These are phyloP conservation scores for Struthio camelus DNA, from an alignment of 2,113 vertebrate genomes.

Conservation along the genomic window DNA sequence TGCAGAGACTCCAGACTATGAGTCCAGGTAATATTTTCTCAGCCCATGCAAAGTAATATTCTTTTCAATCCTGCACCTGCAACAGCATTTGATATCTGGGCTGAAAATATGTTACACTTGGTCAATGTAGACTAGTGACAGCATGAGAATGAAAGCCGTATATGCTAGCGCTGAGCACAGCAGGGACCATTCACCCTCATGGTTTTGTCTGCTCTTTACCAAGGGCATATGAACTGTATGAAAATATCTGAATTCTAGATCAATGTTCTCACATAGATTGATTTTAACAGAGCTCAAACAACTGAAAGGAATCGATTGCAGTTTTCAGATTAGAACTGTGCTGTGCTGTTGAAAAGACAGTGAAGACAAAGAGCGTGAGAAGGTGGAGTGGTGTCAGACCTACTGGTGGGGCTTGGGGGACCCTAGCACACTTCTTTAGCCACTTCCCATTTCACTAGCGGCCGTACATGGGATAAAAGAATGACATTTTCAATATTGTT, in stretches of 20 bases:
- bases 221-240: background rate
- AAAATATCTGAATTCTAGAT: background rate
- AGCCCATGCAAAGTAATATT: background rate
- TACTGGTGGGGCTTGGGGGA: background rate
- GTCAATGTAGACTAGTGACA: background rate
- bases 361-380: background rate
- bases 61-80: background rate
- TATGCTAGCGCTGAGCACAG: background rate
- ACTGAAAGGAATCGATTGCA: background rate
- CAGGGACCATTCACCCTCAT: background rate
- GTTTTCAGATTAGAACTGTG: background rate
- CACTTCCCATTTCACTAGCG: background rate
- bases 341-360: background rate
- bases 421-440: background rate
- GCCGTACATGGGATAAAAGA: background rate
- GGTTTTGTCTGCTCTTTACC: background rate
- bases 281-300: background rate
- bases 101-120: background rate
- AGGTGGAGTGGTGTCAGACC: background rate
- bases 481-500: background rate
- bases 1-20: background rate
- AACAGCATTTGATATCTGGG: background rate
- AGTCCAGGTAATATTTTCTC: background rate
- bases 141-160: background rate
- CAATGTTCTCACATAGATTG: background rate